Percentiles rank a stretch among this genome's conserved stretches.
Conservation (phyloP, 2,888 invertebrate genomes). For the Rhagophthalmus giganteus region DNA sequence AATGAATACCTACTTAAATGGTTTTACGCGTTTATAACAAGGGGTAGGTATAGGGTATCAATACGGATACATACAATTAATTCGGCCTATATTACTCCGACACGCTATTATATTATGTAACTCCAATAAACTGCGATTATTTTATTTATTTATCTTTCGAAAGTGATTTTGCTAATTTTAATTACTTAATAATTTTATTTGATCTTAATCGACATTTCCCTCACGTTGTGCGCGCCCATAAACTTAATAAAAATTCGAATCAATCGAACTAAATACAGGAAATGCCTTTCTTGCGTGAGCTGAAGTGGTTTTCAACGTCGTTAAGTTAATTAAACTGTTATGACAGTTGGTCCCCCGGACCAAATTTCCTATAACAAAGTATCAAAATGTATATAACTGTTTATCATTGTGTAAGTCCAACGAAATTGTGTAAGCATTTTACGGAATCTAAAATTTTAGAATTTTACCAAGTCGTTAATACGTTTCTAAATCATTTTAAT, state of each 20-base stretch:
- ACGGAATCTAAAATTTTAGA: neutral
- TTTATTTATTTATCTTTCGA: too few species aligned
- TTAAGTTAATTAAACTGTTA: constrained; percentile 24
- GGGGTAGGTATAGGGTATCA: too few species aligned
- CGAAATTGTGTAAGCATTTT: too few species aligned
- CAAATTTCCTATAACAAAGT: too few species aligned
- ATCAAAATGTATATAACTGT: too few species aligned
- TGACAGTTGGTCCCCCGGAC: constrained; percentile 10
- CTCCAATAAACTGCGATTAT: too few species aligned
- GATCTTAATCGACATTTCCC: neutral
- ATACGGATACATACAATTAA: too few species aligned
- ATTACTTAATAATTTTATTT: constrained; percentile 1
- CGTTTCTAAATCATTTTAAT: too few species aligned
- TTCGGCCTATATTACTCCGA: too few species aligned
- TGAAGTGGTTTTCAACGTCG: constrained; percentile 22
- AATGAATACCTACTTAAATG: constrained; percentile 17
- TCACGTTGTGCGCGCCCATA: neutral
- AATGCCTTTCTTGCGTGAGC: constrained; percentile 27
- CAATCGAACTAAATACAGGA: constrained; percentile 13
- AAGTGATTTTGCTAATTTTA: neutral
- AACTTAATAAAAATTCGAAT: neutral
- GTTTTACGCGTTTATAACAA: constrained; percentile 3
- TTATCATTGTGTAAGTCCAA: too few species aligned
- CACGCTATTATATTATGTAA: too few species aligned
- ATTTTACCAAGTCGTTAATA: too few species aligned